These are phyloP conservation scores for Macroramphosus scolopax DNA, from an alignment of 2,797 vertebrate genomes.

Conservation along the genomic window DNA sequence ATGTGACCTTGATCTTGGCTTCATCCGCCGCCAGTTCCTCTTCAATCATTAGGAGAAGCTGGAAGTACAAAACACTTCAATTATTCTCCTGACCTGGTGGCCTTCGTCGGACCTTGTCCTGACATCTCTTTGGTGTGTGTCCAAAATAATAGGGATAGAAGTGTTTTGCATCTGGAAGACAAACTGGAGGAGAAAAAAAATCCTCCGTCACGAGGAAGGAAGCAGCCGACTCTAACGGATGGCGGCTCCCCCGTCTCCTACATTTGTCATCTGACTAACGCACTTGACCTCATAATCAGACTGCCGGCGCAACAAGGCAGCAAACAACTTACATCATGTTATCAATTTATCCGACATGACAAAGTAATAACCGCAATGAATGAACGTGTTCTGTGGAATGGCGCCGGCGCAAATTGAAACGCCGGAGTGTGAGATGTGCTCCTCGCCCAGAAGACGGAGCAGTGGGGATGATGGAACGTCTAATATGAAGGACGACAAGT, in stretches of 20 bases:
- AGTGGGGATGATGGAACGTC: conserved; percentile 68
- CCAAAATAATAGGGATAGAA: too few species aligned
- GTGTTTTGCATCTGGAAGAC: too few species aligned
- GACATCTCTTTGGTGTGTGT: too few species aligned
- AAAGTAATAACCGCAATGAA: conserved; percentile 78
- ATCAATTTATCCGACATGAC: conserved; percentile 76
- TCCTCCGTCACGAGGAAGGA: too few species aligned
- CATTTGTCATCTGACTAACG: conserved; percentile 65
- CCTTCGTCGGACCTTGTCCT: too few species aligned
- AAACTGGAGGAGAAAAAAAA: too few species aligned
- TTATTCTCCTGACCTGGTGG: too few species aligned
- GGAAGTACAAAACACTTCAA: too few species aligned
- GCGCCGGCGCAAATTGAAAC: conserved; percentile 71
- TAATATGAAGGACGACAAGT: conserved; percentile 70
- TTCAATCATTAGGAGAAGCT: too few species aligned
- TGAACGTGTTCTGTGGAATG: conserved; percentile 65
- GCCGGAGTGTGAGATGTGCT: conserved; percentile 64
- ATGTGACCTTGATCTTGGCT: too few species aligned
- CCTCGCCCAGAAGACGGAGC: conserved; percentile 46
- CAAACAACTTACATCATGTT: conserved; percentile 77
- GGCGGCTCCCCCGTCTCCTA: conserved; percentile 50
- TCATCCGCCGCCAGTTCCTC: too few species aligned
- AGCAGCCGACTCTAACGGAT: too few species aligned
- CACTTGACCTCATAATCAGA: conserved; percentile 73
- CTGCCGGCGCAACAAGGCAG: conserved; percentile 59